Base-by-base conservation (phyloP, 2,797 vertebrate species). In the Centroberyx gerrardi region DNA sequence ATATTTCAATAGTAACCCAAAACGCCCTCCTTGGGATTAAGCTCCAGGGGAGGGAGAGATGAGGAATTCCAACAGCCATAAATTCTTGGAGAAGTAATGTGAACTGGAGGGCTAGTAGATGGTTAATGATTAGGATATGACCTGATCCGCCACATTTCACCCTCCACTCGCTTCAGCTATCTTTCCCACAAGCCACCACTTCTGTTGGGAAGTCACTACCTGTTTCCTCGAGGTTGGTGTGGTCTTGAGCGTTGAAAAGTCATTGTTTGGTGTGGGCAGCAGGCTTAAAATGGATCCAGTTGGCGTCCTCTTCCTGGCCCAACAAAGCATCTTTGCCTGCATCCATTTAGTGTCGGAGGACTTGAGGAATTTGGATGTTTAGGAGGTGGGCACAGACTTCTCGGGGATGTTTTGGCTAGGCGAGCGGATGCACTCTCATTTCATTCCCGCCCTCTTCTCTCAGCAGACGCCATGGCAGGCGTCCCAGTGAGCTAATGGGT, bases 1-100 rank as follows among this genome's bases (percentile, higher is more conserved):
- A 92, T 81, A 86, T 91, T 90, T 88, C 69, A 83, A 71, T 56
- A 65, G 91, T 90, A 93, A 93, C 88, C 79, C 65, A 80, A 92
- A 84, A 91, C 74, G 15, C 53, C 63, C 67, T 64, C 78, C 73
- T 60, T 55, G 79, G 78, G 83, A 82, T 75, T 76, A 62, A 78
- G 62, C 80, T 85, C 81, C 68, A 55, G 76, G 38, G 70, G 83
- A 73, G 58, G 67, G 46, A 74, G 56, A 70, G 70, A 83, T 7
- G 63, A 81, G 78, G 72, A 82, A 79, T 82, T 88, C 71, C 84
- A 82, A 78, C 72, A 75, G 78, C 84, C 87, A 85, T 92, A 90
- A 88, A 94, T 90, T 89, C 73, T 88, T 61, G 40, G 27, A 0
- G 48, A 51, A 53, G 78, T 67, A 80, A 90, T 14, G 56, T 83